These are phyloP conservation scores for Narcine bancroftii DNA, from an alignment of 2,113 vertebrate species.

Conservation along the genomic window DNA sequence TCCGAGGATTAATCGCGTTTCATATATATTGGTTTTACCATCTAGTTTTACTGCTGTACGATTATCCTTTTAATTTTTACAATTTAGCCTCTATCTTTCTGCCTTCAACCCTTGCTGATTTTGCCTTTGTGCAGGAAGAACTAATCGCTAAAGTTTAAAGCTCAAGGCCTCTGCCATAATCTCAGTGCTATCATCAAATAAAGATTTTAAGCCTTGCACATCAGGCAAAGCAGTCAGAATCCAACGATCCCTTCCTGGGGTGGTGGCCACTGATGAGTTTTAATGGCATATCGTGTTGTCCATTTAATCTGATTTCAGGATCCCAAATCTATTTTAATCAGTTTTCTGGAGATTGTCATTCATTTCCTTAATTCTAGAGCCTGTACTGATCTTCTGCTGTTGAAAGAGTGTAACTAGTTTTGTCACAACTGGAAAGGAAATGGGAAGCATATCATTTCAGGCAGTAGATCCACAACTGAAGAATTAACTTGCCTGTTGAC, in stretches of 20 bases:
- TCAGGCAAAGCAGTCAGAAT: background rate
- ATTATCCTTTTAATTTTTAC: background rate
- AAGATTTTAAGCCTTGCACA: background rate
- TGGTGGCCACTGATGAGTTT: background rate
- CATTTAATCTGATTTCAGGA: constrained; percentile 5
- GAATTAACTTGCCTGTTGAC: background rate
- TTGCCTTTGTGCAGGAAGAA: background rate
- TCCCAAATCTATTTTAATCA: constrained; percentile 6
- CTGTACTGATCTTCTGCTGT: background rate
- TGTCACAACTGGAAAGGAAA: background rate
- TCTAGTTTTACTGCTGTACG: background rate
- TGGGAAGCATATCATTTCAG: background rate
- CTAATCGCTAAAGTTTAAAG: constrained; percentile 13
- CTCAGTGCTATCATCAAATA: background rate
- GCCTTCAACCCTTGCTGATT: background rate
- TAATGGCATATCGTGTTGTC: background rate
- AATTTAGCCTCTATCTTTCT: background rate
- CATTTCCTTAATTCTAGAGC: background rate
- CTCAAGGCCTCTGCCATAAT: background rate
- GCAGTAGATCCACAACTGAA: background rate
- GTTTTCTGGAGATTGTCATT: background rate
- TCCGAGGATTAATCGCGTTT: background rate
- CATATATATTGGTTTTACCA: background rate
- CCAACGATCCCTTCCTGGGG: background rate
- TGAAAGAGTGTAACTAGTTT: background rate